phyloP scores from a whole-genome alignment of 2,797 vertebrate genomes.

The Pachyuromys duprasi region DNA sequence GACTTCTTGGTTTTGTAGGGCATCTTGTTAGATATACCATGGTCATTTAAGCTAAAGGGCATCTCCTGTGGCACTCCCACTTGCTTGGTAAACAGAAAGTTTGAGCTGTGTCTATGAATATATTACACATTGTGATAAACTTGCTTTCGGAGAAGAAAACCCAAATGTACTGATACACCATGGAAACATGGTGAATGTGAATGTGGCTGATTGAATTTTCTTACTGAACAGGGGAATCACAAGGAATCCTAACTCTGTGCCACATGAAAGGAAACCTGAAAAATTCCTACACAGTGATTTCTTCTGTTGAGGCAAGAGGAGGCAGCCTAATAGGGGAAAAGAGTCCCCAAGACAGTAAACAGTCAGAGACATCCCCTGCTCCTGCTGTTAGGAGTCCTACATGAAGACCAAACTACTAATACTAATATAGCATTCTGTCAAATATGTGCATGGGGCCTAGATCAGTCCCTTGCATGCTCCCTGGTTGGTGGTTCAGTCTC shows the following conservation, averaged over 20 bases:
- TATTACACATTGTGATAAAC: background rate
- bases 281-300: background rate
- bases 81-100: slow-evolving; percentile 65
- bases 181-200: background rate
- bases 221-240: background rate
- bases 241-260: fast-evolving
- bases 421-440: no score
- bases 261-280: background rate
- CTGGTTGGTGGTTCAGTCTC: background rate
- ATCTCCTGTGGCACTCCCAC: slow-evolving; percentile 45
- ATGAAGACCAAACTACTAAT: background rate
- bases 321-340: background rate
- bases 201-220: background rate
- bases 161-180: background rate
- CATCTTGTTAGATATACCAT: slow-evolving; percentile 18
- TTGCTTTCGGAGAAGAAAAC: background rate
- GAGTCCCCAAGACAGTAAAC: background rate
- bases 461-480: background rate
- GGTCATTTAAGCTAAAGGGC: slow-evolving; percentile 64
- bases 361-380: background rate
- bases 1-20: slow-evolving; percentile 53
- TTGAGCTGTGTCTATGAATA: slow-evolving; percentile 52
- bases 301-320: background rate
- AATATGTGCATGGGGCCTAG: background rate
- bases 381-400: background rate